phyloP scores from a whole-genome alignment of 2,888 invertebrate species.

The Papilio protenor region DNA sequence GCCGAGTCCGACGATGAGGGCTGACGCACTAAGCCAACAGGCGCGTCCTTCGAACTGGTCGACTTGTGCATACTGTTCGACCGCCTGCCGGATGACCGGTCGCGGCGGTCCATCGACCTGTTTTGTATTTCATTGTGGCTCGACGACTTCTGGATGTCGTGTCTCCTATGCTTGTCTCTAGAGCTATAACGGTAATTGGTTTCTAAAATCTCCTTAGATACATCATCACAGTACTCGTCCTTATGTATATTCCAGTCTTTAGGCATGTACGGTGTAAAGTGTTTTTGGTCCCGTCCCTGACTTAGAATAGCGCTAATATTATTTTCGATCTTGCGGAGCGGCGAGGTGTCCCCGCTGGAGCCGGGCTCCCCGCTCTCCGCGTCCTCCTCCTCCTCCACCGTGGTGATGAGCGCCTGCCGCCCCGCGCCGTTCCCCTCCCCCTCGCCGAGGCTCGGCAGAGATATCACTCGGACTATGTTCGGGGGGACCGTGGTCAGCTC shows the following conservation, averaged over 20 bases:
- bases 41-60: conserved; percentile 89
- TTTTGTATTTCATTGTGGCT: conserved; percentile 86
- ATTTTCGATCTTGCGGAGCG: conserved; percentile 88
- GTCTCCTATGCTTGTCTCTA: conserved; percentile 81
- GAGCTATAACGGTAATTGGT: conserved; percentile 82
- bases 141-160: conserved; percentile 86
- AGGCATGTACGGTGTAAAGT: conserved; percentile 80
- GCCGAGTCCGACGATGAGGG: conserved; percentile 82
- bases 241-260: conserved; percentile 85
- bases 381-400: conserved; percentile 89
- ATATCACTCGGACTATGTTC: conserved; percentile 87
- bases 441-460: conserved; percentile 86
- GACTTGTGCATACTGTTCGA: conserved; percentile 89
- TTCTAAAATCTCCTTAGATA: conserved; percentile 81
- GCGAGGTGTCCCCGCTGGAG: conserved; percentile 86
- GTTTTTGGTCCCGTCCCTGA: conserved; percentile 83
- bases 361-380: conserved; percentile 86
- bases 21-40: conserved; percentile 81
- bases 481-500: conserved; percentile 86
- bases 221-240: conserved; percentile 83
- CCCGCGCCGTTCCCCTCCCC: conserved; percentile 80
- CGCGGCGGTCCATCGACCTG: conserved; percentile 79
- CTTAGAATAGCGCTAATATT: conserved; percentile 89
- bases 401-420: conserved; percentile 87
- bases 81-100: conserved; percentile 77